phyloP scores from a whole-genome alignment of 2,113 vertebrate species.

The Daboia siamensis region DNA sequence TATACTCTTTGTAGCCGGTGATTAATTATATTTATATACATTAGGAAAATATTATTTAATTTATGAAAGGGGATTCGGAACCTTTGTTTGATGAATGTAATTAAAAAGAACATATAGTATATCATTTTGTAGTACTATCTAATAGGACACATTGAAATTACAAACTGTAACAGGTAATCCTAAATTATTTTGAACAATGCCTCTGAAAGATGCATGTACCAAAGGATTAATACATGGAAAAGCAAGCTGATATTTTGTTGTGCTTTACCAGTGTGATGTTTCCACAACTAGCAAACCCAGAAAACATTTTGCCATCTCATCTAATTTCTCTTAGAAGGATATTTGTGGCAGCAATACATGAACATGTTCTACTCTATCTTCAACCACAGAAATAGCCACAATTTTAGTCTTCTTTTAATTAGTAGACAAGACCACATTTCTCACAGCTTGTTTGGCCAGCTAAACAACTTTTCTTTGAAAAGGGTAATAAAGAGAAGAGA shows the following conservation, averaged over 20 bases:
- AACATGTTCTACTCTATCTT: neutral
- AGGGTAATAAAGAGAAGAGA: neutral
- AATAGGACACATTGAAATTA: neutral
- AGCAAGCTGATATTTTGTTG: neutral
- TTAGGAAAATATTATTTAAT: neutral
- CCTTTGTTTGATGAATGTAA: neutral
- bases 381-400: neutral
- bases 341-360: neutral
- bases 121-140: neutral
- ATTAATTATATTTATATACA: neutral
- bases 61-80: neutral
- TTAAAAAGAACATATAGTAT: neutral
- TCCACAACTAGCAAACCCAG: neutral
- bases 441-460: neutral
- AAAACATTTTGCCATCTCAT: neutral
- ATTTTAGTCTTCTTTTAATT: neutral
- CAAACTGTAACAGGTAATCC: neutral
- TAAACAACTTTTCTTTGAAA: neutral
- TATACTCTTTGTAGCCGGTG: neutral
- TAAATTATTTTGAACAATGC: neutral
- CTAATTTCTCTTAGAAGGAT: neutral
- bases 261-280: neutral
- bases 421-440: neutral
- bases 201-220: neutral
- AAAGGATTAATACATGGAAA: neutral